These are phyloP conservation scores for Diorhabda carinulata DNA, from an alignment of 1,140 invertebrate species.

Conservation along the genomic window DNA sequence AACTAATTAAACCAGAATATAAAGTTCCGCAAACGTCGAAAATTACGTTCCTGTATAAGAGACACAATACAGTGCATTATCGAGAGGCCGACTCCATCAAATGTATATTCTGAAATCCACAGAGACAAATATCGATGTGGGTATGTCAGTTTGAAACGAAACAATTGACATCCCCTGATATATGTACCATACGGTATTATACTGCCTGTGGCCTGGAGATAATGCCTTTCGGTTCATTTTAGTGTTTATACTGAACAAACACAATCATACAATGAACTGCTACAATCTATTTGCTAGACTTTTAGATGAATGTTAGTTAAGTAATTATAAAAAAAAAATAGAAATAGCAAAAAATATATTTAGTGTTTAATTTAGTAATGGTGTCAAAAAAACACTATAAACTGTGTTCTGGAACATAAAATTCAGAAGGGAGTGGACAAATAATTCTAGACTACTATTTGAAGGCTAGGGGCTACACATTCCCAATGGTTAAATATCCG, in stretches of 20 bases:
- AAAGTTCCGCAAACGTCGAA: neutral
- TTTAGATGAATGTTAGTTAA: neutral
- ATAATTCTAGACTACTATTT: too few relatives aligned
- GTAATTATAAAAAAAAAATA: too few relatives aligned
- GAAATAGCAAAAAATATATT: too few relatives aligned
- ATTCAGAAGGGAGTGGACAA: too few relatives aligned
- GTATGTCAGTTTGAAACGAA: conserved; percentile 16
- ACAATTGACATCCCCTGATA: conserved; percentile 21
- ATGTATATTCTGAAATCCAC: conserved; percentile 16
- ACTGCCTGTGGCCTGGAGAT: conserved; percentile 14
- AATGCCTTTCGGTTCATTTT: conserved; percentile 18
- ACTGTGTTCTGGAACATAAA: too few relatives aligned
- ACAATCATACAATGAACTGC: conserved; percentile 1
- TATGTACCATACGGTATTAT: conserved; percentile 13
- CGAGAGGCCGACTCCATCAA: conserved; percentile 11
- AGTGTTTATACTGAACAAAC: conserved; percentile 13
- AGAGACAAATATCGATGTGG: conserved; percentile 20
- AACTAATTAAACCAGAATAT: too few relatives aligned
- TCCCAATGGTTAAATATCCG: too few relatives aligned
- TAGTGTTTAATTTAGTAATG: too few relatives aligned
- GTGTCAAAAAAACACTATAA: too few relatives aligned
- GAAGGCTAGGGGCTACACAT: too few relatives aligned
- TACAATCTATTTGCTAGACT: neutral
- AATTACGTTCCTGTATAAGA: neutral
- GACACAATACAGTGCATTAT: conserved; percentile 11